Evolutionary conservation across 2,888 invertebrate species (phyloP).

Genomic region (Drosophila setosimentum): DNA sequence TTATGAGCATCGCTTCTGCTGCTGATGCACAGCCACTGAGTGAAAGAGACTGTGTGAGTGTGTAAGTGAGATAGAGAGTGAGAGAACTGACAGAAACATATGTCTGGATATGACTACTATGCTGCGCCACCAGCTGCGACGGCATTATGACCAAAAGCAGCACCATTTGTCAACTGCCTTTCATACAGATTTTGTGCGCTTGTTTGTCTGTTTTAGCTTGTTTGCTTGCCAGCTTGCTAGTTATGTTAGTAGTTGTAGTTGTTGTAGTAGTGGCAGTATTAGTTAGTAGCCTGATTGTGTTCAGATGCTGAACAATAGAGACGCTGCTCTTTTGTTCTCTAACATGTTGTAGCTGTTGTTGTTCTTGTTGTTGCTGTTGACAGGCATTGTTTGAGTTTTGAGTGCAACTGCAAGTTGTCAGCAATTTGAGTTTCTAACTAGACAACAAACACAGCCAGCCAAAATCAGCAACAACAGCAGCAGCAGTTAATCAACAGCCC

Average conservation of each 20-base stretch:
- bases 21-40: conserved; percentile 33
- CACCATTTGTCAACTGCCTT: conserved; percentile 74
- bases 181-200: conserved; percentile 55
- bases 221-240: conserved; percentile 49
- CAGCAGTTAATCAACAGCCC: conserved; percentile 13
- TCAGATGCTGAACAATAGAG: conserved; percentile 35
- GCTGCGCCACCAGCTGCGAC: conserved; percentile 63
- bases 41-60: not conserved
- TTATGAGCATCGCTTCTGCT: conserved; percentile 63
- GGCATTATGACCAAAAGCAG: conserved; percentile 63
- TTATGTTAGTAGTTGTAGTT: conserved; percentile 22
- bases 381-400: conserved; percentile 69
- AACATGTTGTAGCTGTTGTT: conserved; percentile 52
- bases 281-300: conserved; percentile 3
- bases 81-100: conserved; percentile 58
- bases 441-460: conserved; percentile 19
- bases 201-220: conserved; percentile 58
- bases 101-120: conserved; percentile 27
- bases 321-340: conserved; percentile 55
- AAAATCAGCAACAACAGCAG: conserved; percentile 13
- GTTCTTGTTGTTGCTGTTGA: conserved; percentile 47
- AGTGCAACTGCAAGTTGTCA: conserved; percentile 51
- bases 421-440: conserved; percentile 46
- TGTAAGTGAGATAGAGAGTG: not conserved
- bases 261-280: conserved; percentile 7